Conservation (phyloP, 2,797 vertebrate species). For the Cossypha dichroa region DNA sequence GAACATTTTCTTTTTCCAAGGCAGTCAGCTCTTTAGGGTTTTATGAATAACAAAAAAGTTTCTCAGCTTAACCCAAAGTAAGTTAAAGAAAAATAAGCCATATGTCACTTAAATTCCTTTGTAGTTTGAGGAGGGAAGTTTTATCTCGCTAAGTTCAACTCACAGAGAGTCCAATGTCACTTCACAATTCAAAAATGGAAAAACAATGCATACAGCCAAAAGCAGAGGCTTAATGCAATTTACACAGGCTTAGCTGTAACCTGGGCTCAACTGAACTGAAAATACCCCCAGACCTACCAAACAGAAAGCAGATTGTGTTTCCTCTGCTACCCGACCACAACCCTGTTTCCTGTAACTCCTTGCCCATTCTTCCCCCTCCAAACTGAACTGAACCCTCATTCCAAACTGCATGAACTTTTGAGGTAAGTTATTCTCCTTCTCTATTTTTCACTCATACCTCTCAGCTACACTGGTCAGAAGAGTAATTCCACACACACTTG, state of each 20-base stretch:
- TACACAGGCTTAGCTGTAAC: not conserved
- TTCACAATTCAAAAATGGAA: not conserved
- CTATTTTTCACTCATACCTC: not conserved
- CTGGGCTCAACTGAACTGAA: not conserved
- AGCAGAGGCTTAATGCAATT: not conserved
- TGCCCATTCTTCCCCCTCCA: not conserved
- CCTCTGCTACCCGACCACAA: not conserved
- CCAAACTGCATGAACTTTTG: not conserved
- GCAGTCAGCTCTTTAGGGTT: not conserved
- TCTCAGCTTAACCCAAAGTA: constrained; percentile 10
- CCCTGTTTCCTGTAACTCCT: not conserved
- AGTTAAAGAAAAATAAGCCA: not conserved
- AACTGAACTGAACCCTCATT: not conserved
- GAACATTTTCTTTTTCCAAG: not conserved
- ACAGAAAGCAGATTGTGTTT: not conserved
- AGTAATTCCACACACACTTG: not conserved
- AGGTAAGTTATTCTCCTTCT: not conserved
- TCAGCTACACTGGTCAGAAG: not conserved
- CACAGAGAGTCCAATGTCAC: not conserved
- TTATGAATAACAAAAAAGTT: not conserved
- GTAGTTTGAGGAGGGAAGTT: not conserved
- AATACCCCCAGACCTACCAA: not conserved
- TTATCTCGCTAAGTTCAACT: not conserved
- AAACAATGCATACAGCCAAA: not conserved
- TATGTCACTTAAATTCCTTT: not conserved